Percentiles rank a stretch among this genome's conserved stretches.
Conservation (phyloP, 2,888 invertebrate genomes). For the Amiota communis region DNA sequence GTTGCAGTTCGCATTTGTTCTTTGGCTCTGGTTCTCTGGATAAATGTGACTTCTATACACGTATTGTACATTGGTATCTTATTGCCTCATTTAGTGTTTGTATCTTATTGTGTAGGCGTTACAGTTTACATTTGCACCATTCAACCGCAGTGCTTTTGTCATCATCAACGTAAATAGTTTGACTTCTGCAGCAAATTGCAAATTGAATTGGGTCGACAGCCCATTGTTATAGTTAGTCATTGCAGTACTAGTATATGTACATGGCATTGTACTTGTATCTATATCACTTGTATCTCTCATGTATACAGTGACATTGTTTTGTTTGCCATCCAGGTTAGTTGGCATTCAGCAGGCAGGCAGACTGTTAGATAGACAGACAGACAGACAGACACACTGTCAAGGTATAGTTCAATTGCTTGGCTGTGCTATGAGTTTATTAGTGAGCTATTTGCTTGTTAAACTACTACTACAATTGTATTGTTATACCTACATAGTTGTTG, state of each 20-base stretch:
- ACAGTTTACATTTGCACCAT: background rate
- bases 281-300: background rate
- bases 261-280: slow-evolving; percentile 9
- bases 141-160: background rate
- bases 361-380: background rate
- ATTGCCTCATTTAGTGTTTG: too few relatives aligned
- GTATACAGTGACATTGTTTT: too few relatives aligned
- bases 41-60: too few relatives aligned
- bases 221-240: background rate
- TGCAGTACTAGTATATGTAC: background rate
- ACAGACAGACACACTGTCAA: background rate
- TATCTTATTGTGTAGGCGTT: too few relatives aligned
- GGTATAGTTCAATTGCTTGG: background rate
- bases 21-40: too few relatives aligned
- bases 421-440: slow-evolving; percentile 28
- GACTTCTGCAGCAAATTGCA: slow-evolving; percentile 11
- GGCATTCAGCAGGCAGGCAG: too few relatives aligned
- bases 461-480: slow-evolving; percentile 1
- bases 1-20: background rate
- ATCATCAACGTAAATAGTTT: slow-evolving; percentile 14
- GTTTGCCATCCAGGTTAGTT: too few relatives aligned
- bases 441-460: background rate
- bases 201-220: slow-evolving; percentile 12
- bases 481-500: background rate
- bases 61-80: too few relatives aligned